Evolutionary conservation across 2,113 vertebrate genomes (phyloP), one percentile per base, ranked within the genome.

Genomic region (Oophaga pumilio): DNA sequence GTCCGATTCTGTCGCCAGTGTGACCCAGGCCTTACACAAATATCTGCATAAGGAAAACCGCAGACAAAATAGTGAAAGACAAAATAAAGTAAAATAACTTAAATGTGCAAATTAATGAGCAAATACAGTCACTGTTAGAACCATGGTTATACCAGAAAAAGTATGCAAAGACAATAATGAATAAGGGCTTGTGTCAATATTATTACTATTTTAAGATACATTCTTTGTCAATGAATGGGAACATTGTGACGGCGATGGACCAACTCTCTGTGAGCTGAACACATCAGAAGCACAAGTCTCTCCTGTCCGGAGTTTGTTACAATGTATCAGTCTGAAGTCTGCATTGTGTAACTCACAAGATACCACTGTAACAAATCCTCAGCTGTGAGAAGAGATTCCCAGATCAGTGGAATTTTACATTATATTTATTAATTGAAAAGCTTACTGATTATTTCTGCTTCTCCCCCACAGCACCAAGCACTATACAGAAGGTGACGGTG

Each of bases 401-500:
- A 33, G 33, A 33, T 33, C 33, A 43, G 33, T 43, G 33, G 33
- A 43, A 43, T 43, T 43, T 43, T 43, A 43, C 33, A 43, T 33
- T 33, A 33, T 43, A 43, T 43, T 43, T 0, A 43, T 5, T 43
- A 1, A 8, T 11, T n/a, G n/a, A n/a, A 8, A 14, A 8, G 69
- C 28, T 43, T 8, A 17, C 33, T 49, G 18, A 7, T 2, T 2
- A 7, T 10, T 6, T 73, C 9, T 73, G 1, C 15, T 0, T 0
- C 9, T 15, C 69, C 28, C 13, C 28, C 14, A 43, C 79, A 82
- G 80, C 11, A 9, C 60, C 60, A 1, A 71, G 88, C 68, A 88
- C 6, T 15, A 77, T 89, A 90, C 91, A 92, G 86, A 89, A 88
- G 77, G 56, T 89, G 57, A 83, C 90, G 28, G 81, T 89, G 28